Evolutionary conservation across 2,888 invertebrate genomes (phyloP).

Genomic region (Lithophane leautieri): DNA sequence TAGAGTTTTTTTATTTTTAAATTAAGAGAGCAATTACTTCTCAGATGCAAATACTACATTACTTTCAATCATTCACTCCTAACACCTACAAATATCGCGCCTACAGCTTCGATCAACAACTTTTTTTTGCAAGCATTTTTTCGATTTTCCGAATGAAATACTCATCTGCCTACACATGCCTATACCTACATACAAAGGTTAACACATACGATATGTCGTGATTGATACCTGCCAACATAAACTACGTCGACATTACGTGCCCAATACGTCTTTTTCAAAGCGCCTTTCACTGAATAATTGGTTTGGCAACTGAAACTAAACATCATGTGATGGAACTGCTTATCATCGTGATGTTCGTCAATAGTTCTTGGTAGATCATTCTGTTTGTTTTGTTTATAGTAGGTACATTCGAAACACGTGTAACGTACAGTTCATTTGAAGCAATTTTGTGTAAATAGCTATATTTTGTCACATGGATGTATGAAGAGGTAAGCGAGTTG

Average conservation of each 20-base stretch:
- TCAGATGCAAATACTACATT: background rate
- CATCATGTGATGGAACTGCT: slow-evolving; percentile 25
- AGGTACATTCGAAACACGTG: background rate
- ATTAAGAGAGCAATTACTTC: background rate
- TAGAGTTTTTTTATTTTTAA: no score
- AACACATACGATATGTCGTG: slow-evolving; percentile 25
- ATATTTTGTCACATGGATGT: background rate
- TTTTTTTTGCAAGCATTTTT: background rate
- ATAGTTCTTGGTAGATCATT: slow-evolving; percentile 6
- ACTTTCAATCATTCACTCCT: background rate
- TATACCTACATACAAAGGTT: background rate
- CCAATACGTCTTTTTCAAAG: slow-evolving; percentile 49
- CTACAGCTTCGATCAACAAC: background rate
- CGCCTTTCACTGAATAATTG: slow-evolving; percentile 38
- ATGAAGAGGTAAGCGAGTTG: background rate
- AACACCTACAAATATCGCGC: background rate
- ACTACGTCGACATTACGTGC: slow-evolving; percentile 41
- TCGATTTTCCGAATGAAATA: background rate
- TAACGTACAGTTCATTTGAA: background rate
- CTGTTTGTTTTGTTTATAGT: slow-evolving; percentile 14
- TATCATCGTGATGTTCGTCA: background rate
- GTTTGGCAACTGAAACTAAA: slow-evolving; percentile 43
- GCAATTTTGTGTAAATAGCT: background rate
- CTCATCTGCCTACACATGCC: slow-evolving; percentile 1
- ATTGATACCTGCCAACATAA: slow-evolving; percentile 48